phyloP scores from a whole-genome alignment of 2,113 vertebrate genomes.

The Tupaia chinensis region DNA sequence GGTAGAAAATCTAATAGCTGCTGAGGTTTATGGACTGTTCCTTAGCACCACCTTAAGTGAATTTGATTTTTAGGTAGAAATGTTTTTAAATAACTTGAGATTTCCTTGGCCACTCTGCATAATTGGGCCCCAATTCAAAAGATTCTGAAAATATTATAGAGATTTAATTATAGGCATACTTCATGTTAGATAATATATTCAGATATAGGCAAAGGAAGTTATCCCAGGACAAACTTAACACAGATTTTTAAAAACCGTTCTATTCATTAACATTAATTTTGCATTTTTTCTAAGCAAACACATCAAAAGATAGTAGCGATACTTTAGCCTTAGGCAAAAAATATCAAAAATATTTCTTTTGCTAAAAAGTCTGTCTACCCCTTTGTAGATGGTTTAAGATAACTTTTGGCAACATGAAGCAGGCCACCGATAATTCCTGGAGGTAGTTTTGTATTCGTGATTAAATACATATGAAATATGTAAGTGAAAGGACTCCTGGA shows the following conservation, averaged over 20 bases:
- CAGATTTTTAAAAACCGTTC: neutral
- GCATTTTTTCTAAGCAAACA: neutral
- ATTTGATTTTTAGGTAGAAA: conserved; percentile 37
- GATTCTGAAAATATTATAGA: neutral
- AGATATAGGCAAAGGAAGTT: neutral
- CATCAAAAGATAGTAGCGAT: conserved; percentile 8
- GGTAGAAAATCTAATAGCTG: neutral
- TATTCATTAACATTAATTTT: conserved; percentile 47
- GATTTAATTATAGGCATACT: neutral
- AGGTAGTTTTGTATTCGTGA: conserved; percentile 62
- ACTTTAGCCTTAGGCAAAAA: neutral
- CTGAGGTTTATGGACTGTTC: neutral
- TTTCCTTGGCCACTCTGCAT: neutral
- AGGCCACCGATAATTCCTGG: conserved; percentile 28
- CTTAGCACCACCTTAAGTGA: neutral
- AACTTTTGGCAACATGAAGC: neutral
- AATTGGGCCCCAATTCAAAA: neutral
- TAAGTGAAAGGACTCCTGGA: conserved; percentile 89
- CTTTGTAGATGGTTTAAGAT: neutral
- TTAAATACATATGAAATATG: conserved; percentile 72
- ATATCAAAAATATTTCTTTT: neutral
- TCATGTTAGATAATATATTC: neutral
- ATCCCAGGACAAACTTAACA: neutral
- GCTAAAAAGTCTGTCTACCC: neutral
- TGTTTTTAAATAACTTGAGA: neutral